phyloP scores from a whole-genome alignment of 2,113 vertebrate species.

The human (Homo sapiens) region DNA sequence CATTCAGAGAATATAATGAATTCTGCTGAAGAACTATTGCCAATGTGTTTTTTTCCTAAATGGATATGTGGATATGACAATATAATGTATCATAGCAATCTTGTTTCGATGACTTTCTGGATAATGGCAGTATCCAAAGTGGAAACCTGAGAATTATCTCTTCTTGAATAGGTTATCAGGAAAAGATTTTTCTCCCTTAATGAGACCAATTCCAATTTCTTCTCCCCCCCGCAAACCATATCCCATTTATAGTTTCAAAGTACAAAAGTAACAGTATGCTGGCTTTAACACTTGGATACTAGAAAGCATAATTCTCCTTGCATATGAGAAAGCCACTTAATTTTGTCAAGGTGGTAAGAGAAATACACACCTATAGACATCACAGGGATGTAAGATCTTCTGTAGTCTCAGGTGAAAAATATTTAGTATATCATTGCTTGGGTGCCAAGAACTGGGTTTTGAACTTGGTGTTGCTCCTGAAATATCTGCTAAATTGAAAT shows the following conservation, averaged over 20 bases:
- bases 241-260: not conserved
- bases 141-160: slow-evolving; percentile 37
- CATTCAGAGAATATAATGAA: slow-evolving; percentile 32
- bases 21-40: slow-evolving; percentile 44
- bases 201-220: slow-evolving; percentile 31
- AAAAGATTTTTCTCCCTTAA: slow-evolving; percentile 46
- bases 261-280: not conserved
- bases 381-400: not conserved
- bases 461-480: not conserved
- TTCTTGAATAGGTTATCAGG: slow-evolving; percentile 36
- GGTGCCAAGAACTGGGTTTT: not conserved
- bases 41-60: slow-evolving; percentile 34
- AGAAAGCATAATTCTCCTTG: not conserved
- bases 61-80: not conserved
- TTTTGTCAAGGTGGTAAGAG: not conserved
- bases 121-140: slow-evolving; percentile 4
- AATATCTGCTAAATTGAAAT: not conserved
- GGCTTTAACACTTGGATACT: not conserved
- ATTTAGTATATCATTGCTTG: not conserved
- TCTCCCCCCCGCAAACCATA: not conserved
- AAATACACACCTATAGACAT: not conserved
- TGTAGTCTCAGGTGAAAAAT: not conserved
- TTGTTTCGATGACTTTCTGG: slow-evolving; percentile 54
- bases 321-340: not conserved
- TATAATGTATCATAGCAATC: slow-evolving; percentile 24